Conservation (phyloP, 2,113 vertebrate genomes). For the Boleophthalmus pectinirostris region DNA sequence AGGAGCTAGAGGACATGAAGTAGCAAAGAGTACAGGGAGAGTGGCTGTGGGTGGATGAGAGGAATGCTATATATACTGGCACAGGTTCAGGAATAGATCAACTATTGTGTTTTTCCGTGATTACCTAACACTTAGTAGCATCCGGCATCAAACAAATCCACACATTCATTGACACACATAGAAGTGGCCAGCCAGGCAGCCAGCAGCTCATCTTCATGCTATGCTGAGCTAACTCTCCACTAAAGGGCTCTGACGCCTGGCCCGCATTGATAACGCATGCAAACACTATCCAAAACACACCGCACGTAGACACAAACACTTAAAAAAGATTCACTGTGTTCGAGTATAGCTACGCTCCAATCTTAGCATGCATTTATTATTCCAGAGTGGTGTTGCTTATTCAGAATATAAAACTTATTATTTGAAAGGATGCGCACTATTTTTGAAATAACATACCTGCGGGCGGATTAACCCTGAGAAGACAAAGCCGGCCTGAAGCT, state of each 20-base stretch:
- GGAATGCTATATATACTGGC: conserved; percentile 73
- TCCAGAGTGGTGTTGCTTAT: neutral
- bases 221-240: conserved; percentile 65
- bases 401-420: conserved; percentile 5
- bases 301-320: conserved; percentile 43
- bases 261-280: conserved; percentile 67
- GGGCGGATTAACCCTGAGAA: neutral
- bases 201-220: conserved; percentile 70
- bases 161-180: conserved; percentile 35
- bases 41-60: conserved; percentile 67
- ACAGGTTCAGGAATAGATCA: conserved; percentile 71
- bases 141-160: conserved; percentile 58
- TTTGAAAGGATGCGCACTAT: neutral
- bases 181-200: conserved; percentile 13
- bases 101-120: conserved; percentile 66
- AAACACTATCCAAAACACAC: conserved; percentile 58
- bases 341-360: conserved; percentile 21
- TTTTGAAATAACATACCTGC: conserved; percentile 6
- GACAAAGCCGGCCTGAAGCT: neutral
- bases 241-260: conserved; percentile 70
- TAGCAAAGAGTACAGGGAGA: conserved; percentile 46
- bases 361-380: conserved; percentile 16
- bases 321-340: conserved; percentile 41
- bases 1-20: conserved; percentile 64
- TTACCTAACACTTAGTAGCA: conserved; percentile 64